A percentile compares a stretch with the other conserved stretches of the same genome.
These are phyloP conservation scores for Nestor notabilis DNA, from an alignment of 2,113 vertebrate genomes.

Conservation along the genomic window DNA sequence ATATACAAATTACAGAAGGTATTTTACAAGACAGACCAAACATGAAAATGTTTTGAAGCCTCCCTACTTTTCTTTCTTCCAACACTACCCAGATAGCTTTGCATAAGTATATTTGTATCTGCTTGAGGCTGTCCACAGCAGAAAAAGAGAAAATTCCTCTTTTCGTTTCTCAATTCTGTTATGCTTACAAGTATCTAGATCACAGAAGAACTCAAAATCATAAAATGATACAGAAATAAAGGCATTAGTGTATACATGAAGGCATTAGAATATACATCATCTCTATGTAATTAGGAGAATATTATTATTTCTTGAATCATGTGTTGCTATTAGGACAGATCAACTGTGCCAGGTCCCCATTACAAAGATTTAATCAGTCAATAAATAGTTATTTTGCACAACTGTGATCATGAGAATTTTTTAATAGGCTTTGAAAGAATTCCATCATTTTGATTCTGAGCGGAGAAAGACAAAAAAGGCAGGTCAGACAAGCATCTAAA, in stretches of 20 bases:
- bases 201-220: background rate
- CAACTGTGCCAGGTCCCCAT: background rate
- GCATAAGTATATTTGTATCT: background rate
- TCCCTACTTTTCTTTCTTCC: background rate
- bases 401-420: background rate
- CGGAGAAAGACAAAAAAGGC: background rate
- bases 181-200: background rate
- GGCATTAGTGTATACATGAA: background rate
- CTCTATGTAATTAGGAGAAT: background rate
- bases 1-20: background rate
- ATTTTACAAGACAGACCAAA: background rate
- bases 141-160: background rate
- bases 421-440: background rate
- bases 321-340: background rate
- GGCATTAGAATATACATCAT: background rate
- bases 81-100: background rate
- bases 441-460: background rate
- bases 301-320: background rate
- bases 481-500: background rate
- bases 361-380: background rate
- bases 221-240: background rate
- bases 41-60: background rate
- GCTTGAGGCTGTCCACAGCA: background rate
- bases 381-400: background rate
- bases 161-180: background rate